A percentile compares a stretch with the other conserved stretches of the same genome.
These are phyloP conservation scores for Iguana delicatissima DNA, from an alignment of 2,797 vertebrate species.

Conservation along the genomic window DNA sequence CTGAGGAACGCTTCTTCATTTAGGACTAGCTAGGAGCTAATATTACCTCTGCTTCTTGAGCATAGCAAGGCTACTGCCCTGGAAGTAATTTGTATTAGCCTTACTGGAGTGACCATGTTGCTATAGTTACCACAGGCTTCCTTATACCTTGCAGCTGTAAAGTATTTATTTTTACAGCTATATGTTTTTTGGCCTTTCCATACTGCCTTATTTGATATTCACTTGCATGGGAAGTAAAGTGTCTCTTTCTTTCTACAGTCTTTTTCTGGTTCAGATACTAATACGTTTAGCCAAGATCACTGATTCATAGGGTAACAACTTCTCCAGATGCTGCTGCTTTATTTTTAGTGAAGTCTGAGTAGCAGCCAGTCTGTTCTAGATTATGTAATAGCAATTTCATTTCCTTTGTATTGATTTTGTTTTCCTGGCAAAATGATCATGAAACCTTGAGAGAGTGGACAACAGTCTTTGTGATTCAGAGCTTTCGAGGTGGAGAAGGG, in stretches of 20 bases:
- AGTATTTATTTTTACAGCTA: slow-evolving; percentile 73
- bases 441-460: not conserved
- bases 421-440: accelerated
- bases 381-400: not conserved
- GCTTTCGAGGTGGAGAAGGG: not conserved
- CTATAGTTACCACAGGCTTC: slow-evolving; percentile 79
- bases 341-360: slow-evolving; percentile 27
- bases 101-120: slow-evolving; percentile 80
- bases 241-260: not conserved
- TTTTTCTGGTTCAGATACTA: not conserved
- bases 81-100: slow-evolving; percentile 81
- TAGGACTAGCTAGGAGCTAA: slow-evolving; percentile 76
- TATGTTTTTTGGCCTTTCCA: slow-evolving; percentile 53
- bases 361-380: not conserved
- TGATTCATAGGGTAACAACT: slow-evolving; percentile 45
- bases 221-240: slow-evolving; percentile 38
- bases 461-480: not conserved
- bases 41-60: slow-evolving; percentile 80
- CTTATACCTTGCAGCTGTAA: slow-evolving; percentile 69
- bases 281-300: slow-evolving; percentile 51
- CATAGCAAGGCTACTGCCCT: slow-evolving; percentile 78
- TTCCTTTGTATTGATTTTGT: slow-evolving; percentile 12
- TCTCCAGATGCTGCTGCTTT: slow-evolving; percentile 30
- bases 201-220: slow-evolving; percentile 45
- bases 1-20: slow-evolving; percentile 60